Evolutionary conservation across 2,888 invertebrate genomes (phyloP), one percentile per base, ranked within the genome.

Genomic region (Papilio elwesi): DNA sequence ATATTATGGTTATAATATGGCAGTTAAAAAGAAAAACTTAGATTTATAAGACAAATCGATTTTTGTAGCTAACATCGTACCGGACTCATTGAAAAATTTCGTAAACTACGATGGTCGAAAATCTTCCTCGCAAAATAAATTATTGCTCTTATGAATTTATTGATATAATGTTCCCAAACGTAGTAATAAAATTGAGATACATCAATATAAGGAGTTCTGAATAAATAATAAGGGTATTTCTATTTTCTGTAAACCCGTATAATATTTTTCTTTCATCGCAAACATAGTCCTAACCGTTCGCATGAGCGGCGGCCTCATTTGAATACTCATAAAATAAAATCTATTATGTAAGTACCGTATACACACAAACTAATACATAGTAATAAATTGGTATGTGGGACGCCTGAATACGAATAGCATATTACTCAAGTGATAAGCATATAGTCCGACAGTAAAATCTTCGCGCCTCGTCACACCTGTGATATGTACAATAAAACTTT

Each of bases 401-500:
- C 66, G 70, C 47, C 55, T 67, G 73, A 74, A 74, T 74, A 73
- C 73, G 71, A 71, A 71, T 70, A 74, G 64, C 77, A 62, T 68
- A 71, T 75, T 75, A 74, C 70, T 74, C 74, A 74, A 74, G 70
- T 74, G 74, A 76, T 76, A 77, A 76, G 80, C 79, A 82, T 81
- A 78, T 79, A 83, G 83, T 85, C 86, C 85, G 81, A 82, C 82
- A 84, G 82, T 84, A 86, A 86, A 89, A 85, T 83, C 86, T 81
- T 77, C 78, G 80, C 83, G 82, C 81, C 86, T 86, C 83, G 84
- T 87, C 85, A 89, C 90, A 90, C 89, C 90, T 90, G 90, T 87
- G 90, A 91, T 90, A 88, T 85, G 86, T 82, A 89, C 89, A 91
- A 92, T 92, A 92, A 91, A 93, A 93, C 92, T 93, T 92, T 92